Percentiles rank a stretch among this genome's conserved stretches.
phyloP scores from a whole-genome alignment of 1,140 invertebrate species.

The Archegozetes longisetosus region DNA sequence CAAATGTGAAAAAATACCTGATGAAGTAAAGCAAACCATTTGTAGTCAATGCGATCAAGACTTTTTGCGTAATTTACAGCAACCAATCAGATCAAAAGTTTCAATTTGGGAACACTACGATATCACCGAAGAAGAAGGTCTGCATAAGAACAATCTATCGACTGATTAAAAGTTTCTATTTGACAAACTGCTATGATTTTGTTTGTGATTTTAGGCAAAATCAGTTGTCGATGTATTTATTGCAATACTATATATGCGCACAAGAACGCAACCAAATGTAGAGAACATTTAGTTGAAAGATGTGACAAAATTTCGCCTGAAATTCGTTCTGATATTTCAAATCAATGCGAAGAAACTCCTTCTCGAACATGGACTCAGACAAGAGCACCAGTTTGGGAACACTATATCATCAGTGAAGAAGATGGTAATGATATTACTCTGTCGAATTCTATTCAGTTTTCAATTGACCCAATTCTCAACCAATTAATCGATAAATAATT shows the following conservation, averaged over 20 bases:
- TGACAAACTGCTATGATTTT: background rate
- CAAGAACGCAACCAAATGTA: constrained; percentile 12
- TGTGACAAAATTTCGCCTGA: constrained; percentile 4
- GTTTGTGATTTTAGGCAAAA: constrained; percentile 2
- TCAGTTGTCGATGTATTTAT: constrained; percentile 9
- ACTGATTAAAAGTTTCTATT: background rate
- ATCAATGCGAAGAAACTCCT: background rate
- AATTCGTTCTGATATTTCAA: background rate
- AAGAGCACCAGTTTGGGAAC: constrained; percentile 9
- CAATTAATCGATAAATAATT: too few species aligned
- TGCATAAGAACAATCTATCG: background rate
- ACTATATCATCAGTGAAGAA: background rate
- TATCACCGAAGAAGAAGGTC: background rate
- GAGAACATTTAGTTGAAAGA: constrained; percentile 9
- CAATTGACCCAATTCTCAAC: too few species aligned
- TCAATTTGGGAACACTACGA: constrained; percentile 11
- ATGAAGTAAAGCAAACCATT: background rate
- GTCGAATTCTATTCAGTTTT: too few species aligned
- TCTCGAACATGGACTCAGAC: constrained; percentile 9
- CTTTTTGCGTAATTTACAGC: background rate
- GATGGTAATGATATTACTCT: background rate
- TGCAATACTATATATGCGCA: constrained; percentile 6
- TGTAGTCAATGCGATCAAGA: background rate
- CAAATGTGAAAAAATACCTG: constrained; percentile 6
- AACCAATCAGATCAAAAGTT: background rate